Evolutionary conservation across 2,797 vertebrate genomes (phyloP).

Genomic region (Gastrophryne carolinensis): DNA sequence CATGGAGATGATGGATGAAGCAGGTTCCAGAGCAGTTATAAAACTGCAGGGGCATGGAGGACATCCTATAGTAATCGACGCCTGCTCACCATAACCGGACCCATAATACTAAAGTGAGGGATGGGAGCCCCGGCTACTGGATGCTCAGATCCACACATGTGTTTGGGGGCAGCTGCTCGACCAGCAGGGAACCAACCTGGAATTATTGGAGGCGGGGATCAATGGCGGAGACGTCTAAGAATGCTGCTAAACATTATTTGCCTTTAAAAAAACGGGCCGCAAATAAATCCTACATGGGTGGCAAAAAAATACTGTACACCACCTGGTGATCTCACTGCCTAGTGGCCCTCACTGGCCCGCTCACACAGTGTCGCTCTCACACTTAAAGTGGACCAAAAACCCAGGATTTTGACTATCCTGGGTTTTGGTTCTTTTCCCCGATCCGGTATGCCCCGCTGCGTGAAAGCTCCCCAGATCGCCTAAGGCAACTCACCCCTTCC

Average conservation of each 20-base stretch:
- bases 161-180: background rate
- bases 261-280: too few species aligned
- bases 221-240: background rate
- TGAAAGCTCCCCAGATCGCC: too few species aligned
- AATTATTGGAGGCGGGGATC: background rate
- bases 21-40: background rate
- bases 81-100: background rate
- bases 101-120: background rate
- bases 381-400: too few species aligned
- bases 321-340: too few species aligned
- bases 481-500: too few species aligned
- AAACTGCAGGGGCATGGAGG: background rate
- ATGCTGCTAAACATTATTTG: background rate
- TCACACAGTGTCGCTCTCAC: too few species aligned
- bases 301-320: too few species aligned
- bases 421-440: too few species aligned
- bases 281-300: too few species aligned
- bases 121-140: background rate
- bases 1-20: background rate
- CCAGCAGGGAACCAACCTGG: background rate
- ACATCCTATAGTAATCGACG: background rate
- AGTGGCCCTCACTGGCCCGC: too few species aligned
- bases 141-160: background rate
- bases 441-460: too few species aligned
- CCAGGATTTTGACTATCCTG: too few species aligned